phyloP scores from a whole-genome alignment of 2,113 vertebrate species.

The Tragelaphus strepsiceros region DNA sequence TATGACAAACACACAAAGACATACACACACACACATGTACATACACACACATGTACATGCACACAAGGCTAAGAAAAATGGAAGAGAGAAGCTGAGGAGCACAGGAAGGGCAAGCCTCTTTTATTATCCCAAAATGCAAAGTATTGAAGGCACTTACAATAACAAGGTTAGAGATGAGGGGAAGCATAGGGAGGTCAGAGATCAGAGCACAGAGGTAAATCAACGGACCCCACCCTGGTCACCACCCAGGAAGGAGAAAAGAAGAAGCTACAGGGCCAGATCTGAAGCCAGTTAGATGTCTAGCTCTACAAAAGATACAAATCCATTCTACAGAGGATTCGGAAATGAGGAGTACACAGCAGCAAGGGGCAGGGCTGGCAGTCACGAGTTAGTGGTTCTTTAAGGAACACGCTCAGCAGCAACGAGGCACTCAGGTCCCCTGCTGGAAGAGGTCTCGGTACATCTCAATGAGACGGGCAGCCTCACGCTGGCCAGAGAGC shows the following conservation, averaged over 20 bases:
- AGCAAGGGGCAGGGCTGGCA: slow-evolving; percentile 33
- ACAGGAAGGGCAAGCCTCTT: slow-evolving; percentile 15
- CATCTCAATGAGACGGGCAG: slow-evolving; percentile 92
- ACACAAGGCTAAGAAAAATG: not conserved
- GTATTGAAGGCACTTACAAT: slow-evolving; percentile 98
- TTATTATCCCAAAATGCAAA: slow-evolving; percentile 87
- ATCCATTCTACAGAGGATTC: slow-evolving; percentile 79
- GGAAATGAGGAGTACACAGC: slow-evolving; percentile 76
- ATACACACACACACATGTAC: not conserved
- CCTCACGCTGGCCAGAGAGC: slow-evolving; percentile 97
- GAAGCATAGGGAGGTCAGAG: slow-evolving; percentile 72
- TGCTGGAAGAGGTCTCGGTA: slow-evolving; percentile 93
- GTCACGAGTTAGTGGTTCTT: slow-evolving; percentile 86
- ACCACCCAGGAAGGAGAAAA: slow-evolving; percentile 79
- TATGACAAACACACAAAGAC: not conserved
- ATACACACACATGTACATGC: not conserved
- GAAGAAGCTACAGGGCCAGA: slow-evolving; percentile 80
- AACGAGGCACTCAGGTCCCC: slow-evolving; percentile 83
- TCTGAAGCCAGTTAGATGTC: slow-evolving; percentile 82
- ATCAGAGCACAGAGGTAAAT: slow-evolving; percentile 64
- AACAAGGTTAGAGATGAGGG: slow-evolving; percentile 70
- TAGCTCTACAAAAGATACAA: slow-evolving; percentile 82
- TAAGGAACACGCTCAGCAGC: slow-evolving; percentile 44
- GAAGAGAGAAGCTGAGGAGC: not conserved
- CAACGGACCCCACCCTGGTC: slow-evolving; percentile 80